phyloP scores from a whole-genome alignment of 2,113 vertebrate genomes.

The Herpailurus yagouaroundi region DNA sequence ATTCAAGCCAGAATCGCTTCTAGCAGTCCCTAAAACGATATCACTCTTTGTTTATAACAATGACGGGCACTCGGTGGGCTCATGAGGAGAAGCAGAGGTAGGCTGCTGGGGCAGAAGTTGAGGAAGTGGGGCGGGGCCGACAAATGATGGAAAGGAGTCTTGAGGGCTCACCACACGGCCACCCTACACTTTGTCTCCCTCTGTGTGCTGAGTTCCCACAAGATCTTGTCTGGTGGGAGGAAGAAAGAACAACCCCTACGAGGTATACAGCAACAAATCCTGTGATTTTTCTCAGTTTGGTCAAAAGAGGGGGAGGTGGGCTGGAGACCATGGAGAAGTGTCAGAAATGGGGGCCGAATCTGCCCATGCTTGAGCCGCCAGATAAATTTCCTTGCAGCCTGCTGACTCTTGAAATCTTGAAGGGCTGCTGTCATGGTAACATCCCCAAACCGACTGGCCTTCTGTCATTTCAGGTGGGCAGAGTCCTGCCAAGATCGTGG shows the following conservation, averaged over 20 bases:
- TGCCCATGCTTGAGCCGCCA: background rate
- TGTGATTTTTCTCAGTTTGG: background rate
- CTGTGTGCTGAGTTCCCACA: background rate
- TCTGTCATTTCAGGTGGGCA: background rate
- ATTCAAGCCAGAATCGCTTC: background rate
- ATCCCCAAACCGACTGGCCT: background rate
- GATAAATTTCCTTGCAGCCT: background rate
- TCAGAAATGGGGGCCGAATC: background rate
- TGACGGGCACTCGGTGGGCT: too few species aligned
- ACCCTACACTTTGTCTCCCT: background rate
- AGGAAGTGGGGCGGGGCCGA: accelerated
- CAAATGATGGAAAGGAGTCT: background rate
- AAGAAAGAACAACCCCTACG: background rate
- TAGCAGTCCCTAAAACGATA: background rate
- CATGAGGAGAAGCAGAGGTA: background rate
- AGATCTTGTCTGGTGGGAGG: background rate
- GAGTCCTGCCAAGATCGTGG: background rate
- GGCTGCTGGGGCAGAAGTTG: background rate
- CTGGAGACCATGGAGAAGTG: background rate
- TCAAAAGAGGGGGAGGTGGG: too few species aligned
- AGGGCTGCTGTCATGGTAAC: background rate
- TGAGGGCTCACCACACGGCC: accelerated
- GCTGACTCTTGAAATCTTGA: background rate
- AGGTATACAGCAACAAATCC: background rate
- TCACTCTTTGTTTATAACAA: background rate